These are phyloP conservation scores for Tor tambroides DNA, from an alignment of 2,113 vertebrate genomes.

Conservation along the genomic window DNA sequence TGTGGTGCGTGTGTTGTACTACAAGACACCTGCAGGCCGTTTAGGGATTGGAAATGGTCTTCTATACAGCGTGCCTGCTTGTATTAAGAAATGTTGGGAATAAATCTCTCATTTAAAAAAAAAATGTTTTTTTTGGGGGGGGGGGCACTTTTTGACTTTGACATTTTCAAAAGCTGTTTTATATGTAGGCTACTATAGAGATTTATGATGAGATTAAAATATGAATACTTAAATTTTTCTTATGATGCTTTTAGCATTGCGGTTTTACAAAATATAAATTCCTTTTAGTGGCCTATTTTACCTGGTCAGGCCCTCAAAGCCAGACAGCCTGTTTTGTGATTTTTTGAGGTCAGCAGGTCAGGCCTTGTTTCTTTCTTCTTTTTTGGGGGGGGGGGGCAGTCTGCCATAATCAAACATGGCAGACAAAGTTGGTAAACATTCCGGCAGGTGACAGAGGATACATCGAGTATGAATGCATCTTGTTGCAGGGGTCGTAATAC, in stretches of 20 bases:
- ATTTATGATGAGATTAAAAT: too few relatives aligned
- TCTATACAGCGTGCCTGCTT: background rate
- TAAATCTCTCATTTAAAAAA: background rate
- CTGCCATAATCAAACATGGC: background rate
- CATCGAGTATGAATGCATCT: background rate
- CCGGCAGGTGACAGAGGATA: background rate
- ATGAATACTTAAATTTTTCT: too few relatives aligned
- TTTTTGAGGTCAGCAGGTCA: background rate
- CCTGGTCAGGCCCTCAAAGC: background rate
- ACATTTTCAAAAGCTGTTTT: background rate
- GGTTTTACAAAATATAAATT: too few relatives aligned
- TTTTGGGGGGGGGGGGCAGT: background rate
- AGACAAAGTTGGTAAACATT: conserved; percentile 3
- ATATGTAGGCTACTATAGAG: too few relatives aligned
- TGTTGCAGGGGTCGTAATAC: background rate
- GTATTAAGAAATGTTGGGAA: too few relatives aligned
- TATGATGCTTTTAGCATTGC: too few relatives aligned
- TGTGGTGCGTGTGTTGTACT: conserved; percentile 40
- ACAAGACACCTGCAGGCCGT: conserved; percentile 23
- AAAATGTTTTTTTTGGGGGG: too few relatives aligned
- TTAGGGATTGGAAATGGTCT: background rate
- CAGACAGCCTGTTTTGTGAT: background rate
- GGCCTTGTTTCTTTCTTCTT: background rate
- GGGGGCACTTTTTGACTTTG: too few relatives aligned
- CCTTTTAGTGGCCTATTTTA: background rate